phyloP scores from a whole-genome alignment of 2,797 vertebrate species.

The Sebastes ruberrimus region DNA sequence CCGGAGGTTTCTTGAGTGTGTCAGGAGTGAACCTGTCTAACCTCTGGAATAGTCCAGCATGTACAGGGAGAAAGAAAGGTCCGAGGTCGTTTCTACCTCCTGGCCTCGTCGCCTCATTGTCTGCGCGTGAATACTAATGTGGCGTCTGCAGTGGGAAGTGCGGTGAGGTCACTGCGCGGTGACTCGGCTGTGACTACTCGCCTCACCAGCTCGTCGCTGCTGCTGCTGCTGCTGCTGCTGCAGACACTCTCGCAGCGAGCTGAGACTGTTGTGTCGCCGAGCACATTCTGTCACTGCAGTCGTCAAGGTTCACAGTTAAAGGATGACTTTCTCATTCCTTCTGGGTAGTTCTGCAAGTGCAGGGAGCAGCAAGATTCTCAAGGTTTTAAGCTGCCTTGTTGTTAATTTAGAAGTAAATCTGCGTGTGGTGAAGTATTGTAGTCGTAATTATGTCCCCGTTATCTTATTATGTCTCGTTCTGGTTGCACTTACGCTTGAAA shows the following conservation, averaged over 20 bases:
- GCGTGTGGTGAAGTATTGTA: not conserved
- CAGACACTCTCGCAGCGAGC: conserved; percentile 10
- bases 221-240: conserved; percentile 1
- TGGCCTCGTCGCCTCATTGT: not conserved
- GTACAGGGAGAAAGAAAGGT: not conserved
- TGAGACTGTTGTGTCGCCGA: conserved; percentile 12
- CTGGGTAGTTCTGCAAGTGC: not conserved
- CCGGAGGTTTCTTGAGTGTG: not conserved
- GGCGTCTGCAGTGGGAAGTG: conserved; percentile 44
- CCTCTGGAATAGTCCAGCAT: not conserved
- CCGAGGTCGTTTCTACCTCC: not conserved
- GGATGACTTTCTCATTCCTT: not conserved
- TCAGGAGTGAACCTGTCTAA: not conserved
- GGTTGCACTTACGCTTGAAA: not conserved
- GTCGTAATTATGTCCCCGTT: not conserved
- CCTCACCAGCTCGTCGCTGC: conserved; percentile 6
- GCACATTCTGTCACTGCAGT: conserved; percentile 28
- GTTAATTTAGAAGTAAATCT: not conserved
- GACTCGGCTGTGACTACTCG: conserved; percentile 48
- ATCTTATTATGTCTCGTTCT: not conserved
- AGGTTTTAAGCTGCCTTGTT: not conserved
- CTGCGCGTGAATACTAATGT: not conserved
- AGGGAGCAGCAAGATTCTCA: not conserved
- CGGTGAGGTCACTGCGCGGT: conserved; percentile 37
- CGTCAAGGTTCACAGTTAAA: conserved; percentile 17